Conservation (phyloP, 2,113 vertebrate species). For the Syngnathus floridae region DNA sequence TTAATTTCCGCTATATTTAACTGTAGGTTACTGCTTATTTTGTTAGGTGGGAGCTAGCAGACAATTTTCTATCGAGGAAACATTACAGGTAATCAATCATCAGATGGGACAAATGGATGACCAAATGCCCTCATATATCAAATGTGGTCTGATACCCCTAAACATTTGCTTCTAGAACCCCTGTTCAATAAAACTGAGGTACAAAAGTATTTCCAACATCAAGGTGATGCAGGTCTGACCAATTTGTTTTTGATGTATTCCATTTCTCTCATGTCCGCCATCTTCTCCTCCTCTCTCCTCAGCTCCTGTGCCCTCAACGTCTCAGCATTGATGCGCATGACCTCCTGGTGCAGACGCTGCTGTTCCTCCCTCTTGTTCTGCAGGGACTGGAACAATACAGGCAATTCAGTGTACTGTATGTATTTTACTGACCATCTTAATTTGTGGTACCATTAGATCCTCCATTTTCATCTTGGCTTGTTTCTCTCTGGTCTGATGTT, state of each 20-base stretch:
- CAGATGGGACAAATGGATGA: no score
- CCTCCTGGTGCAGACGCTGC: slow-evolving; percentile 72
- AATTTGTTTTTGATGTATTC: slow-evolving; percentile 77
- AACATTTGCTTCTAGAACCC: no score
- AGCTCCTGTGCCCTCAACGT: slow-evolving; percentile 66
- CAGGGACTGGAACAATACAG: slow-evolving; percentile 62
- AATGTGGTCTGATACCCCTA: no score
- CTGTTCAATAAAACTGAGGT: not conserved
- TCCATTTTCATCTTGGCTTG: slow-evolving; percentile 74
- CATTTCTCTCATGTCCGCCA: slow-evolving; percentile 69
- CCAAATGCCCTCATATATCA: no score
- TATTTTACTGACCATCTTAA: not conserved
- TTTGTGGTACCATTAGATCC: slow-evolving; percentile 70
- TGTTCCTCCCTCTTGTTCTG: slow-evolving; percentile 70
- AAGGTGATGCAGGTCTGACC: slow-evolving; percentile 54
- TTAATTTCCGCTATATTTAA: no score
- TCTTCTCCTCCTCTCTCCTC: slow-evolving; percentile 72
- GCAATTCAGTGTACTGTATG: not conserved
- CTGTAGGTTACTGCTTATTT: no score
- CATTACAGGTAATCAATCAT: no score
- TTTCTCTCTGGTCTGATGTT: slow-evolving; percentile 63
- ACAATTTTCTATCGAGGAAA: no score
- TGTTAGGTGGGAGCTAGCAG: no score
- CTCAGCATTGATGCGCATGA: slow-evolving; percentile 73
- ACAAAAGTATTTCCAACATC: not conserved